phyloP scores from a whole-genome alignment of 2,888 invertebrate genomes.

The Caenorhabditis sp. region DNA sequence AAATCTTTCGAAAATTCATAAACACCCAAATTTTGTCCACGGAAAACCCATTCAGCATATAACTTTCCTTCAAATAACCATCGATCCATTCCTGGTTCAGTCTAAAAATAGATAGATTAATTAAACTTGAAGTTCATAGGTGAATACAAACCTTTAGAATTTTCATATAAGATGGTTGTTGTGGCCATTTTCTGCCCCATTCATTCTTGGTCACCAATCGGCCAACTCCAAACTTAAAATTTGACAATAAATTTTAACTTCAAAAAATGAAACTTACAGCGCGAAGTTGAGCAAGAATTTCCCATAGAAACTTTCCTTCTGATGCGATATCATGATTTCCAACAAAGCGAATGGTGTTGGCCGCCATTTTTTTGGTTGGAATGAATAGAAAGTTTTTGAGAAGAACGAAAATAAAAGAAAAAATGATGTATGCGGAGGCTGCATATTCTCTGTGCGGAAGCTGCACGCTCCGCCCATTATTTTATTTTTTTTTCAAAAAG shows the following conservation, averaged over 20 bases:
- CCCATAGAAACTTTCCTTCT: slow-evolving; percentile 69
- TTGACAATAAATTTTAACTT: not conserved
- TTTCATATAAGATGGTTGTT: slow-evolving; percentile 65
- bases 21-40: slow-evolving; percentile 65
- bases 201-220: slow-evolving; percentile 68
- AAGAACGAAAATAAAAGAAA: slow-evolving; percentile 2
- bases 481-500: not conserved
- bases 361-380: slow-evolving; percentile 17
- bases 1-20: slow-evolving; percentile 66
- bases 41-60: slow-evolving; percentile 68
- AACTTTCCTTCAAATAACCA: slow-evolving; percentile 64
- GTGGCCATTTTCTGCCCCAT: slow-evolving; percentile 70
- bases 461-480: not conserved
- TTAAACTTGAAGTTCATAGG: no score
- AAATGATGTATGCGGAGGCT: not conserved
- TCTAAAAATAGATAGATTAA: slow-evolving; percentile 41
- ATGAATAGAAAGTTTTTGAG: not conserved
- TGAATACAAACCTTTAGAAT: slow-evolving; percentile 59
- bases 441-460: not conserved
- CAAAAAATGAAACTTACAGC: slow-evolving; percentile 18
- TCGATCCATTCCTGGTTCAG: slow-evolving; percentile 66
- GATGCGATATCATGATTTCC: slow-evolving; percentile 67
- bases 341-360: slow-evolving; percentile 58
- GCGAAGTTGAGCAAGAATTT: slow-evolving; percentile 68
- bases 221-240: slow-evolving; percentile 64